phyloP scores from a whole-genome alignment of 2,888 invertebrate species.

The Lydus trimaculatus region DNA sequence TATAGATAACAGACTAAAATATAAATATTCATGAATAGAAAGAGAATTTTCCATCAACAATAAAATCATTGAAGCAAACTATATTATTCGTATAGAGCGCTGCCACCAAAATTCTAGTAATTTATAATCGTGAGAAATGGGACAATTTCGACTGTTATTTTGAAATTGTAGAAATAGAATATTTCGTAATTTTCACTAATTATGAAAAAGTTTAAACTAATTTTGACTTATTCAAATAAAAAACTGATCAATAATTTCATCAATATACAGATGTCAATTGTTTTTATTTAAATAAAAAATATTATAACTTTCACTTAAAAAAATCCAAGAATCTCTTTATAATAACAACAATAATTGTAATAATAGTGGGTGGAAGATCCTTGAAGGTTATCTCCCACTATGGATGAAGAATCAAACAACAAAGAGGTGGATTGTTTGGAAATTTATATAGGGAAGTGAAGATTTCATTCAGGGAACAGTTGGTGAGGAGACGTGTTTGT shows the following conservation, averaged over 20 bases:
- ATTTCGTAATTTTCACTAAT: conserved; percentile 39
- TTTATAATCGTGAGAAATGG: conserved; percentile 38
- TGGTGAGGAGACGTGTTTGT: conserved; percentile 32
- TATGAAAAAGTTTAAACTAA: too few species aligned
- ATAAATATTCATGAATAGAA: not conserved
- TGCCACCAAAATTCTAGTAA: conserved; percentile 27
- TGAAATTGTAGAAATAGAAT: conserved; percentile 31
- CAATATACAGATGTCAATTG: not conserved
- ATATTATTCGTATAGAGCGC: conserved; percentile 15
- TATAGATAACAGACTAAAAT: too few species aligned
- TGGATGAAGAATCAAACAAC: conserved; percentile 19
- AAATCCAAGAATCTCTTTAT: conserved; percentile 12
- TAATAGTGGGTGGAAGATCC: conserved; percentile 19
- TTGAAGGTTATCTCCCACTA: conserved; percentile 41
- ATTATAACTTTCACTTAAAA: conserved; percentile 27
- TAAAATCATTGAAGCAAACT: conserved; percentile 21
- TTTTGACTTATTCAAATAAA: not conserved
- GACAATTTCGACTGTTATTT: conserved; percentile 28
- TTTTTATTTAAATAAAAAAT: not conserved
- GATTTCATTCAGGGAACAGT: conserved; percentile 33
- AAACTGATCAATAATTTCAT: not conserved
- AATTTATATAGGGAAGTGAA: conserved; percentile 42
- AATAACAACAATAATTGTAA: conserved; percentile 19
- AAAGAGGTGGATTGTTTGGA: conserved; percentile 8
- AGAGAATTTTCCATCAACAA: conserved; percentile 9